Percentiles rank a stretch among this genome's conserved stretches.
Conservation (phyloP, 2,797 vertebrate species). For the Takifugu ocellatus region DNA sequence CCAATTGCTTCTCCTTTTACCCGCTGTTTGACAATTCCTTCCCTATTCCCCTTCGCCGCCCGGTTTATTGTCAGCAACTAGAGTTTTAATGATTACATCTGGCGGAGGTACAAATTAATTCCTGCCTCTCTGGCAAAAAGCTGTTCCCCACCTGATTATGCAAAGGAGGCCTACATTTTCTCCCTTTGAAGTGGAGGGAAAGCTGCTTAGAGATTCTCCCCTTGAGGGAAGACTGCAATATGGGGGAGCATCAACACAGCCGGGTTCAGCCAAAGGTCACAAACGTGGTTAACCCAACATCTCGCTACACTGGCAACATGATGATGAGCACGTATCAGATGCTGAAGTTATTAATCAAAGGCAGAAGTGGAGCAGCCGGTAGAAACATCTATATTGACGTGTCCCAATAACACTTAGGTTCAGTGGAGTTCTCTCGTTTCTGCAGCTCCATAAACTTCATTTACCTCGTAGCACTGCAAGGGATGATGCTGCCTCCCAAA, state of each 20-base stretch:
- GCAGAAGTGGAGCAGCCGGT: conserved; percentile 38
- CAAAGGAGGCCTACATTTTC: conserved; percentile 81
- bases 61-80: conserved; percentile 64
- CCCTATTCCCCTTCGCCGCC: conserved; percentile 45
- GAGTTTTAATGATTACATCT: conserved; percentile 76
- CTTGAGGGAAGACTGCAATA: conserved; percentile 71
- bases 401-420: conserved; percentile 37
- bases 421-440: conserved; percentile 2
- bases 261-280: conserved; percentile 75
- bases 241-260: conserved; percentile 68
- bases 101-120: conserved; percentile 74
- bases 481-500: conserved; percentile 24
- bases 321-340: conserved; percentile 33
- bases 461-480: conserved; percentile 1
- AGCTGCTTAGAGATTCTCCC: conserved; percentile 74
- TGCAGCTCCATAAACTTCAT: no score
- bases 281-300: conserved; percentile 52
- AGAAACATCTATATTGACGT: conserved; percentile 60
- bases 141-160: conserved; percentile 82
- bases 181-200: conserved; percentile 78
- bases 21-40: conserved; percentile 44
- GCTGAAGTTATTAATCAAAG: not conserved
- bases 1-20: conserved; percentile 27
- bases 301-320: not conserved
- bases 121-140: conserved; percentile 78